Percentiles rank a stretch among this genome's conserved stretches.
Evolutionary conservation across 2,113 vertebrate species (phyloP).

Genomic region (Semnopithecus entellus): DNA sequence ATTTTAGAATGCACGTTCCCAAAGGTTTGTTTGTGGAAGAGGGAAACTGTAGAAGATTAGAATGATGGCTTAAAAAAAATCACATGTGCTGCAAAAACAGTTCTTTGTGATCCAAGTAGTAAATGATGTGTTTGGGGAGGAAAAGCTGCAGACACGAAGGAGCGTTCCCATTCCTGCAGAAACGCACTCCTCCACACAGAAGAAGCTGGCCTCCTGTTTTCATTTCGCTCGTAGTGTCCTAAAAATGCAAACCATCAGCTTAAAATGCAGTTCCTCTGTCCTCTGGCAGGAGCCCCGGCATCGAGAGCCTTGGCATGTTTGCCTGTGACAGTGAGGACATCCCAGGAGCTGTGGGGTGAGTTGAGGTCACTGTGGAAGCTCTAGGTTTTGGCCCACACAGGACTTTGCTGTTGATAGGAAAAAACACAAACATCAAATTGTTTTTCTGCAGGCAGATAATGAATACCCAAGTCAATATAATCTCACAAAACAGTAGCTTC

Average conservation of each 20-base stretch:
- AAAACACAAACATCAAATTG: not conserved
- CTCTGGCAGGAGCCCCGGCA: not conserved
- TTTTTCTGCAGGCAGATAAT: slow-evolving; percentile 57
- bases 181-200: not conserved
- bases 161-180: not conserved
- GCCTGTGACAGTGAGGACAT: slow-evolving; percentile 23
- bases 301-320: not conserved
- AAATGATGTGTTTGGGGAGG: not conserved
- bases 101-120: not conserved
- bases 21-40: not conserved
- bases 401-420: slow-evolving; percentile 40
- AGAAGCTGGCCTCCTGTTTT: not conserved
- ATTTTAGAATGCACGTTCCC: not conserved
- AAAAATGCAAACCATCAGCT: slow-evolving; percentile 52
- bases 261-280: not conserved
- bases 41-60: not conserved
- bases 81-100: not conserved
- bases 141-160: not conserved
- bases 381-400: slow-evolving; percentile 1
- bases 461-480: not conserved
- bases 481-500: not conserved
- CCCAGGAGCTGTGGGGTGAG: slow-evolving; percentile 49
- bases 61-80: not conserved
- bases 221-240: slow-evolving; percentile 8
- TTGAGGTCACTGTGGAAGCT: slow-evolving; percentile 30